Conservation (phyloP, 2,888 invertebrate species). For the Conistra vaccinii region DNA sequence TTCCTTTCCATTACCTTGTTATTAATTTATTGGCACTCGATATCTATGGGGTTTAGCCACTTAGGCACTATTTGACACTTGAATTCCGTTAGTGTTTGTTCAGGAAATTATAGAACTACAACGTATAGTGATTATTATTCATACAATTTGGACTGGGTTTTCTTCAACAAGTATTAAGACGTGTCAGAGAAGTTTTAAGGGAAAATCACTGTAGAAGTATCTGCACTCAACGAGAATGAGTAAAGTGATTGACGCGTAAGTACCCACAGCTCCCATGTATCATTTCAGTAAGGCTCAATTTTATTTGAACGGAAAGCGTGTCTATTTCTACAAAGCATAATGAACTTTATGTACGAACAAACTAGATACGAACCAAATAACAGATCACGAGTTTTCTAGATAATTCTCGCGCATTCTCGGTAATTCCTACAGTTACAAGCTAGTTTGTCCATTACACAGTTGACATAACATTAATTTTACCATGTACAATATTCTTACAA, state of each 20-base stretch:
- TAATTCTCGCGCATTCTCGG: too few relatives aligned
- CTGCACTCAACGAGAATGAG: neutral
- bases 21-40: conserved; percentile 41
- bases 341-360: too few relatives aligned
- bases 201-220: neutral
- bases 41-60: conserved; percentile 25
- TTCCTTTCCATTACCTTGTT: conserved; percentile 30
- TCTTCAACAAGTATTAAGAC: neutral
- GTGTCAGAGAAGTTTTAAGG: neutral
- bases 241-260: conserved; percentile 21
- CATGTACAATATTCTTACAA: too few relatives aligned
- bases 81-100: conserved; percentile 31
- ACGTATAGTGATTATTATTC: neutral
- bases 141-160: neutral
- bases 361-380: too few relatives aligned
- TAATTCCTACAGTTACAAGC: too few relatives aligned
- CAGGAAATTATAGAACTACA: conserved; percentile 14
- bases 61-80: conserved; percentile 32
- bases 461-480: too few relatives aligned
- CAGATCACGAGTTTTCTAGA: too few relatives aligned
- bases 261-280: neutral
- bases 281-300: neutral
- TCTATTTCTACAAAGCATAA: too few relatives aligned
- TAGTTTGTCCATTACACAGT: too few relatives aligned
- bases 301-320: too few relatives aligned